Percentiles rank a stretch among this genome's conserved stretches.
Evolutionary conservation across 2,888 invertebrate genomes (phyloP).

Genomic region (Phortica okadai): DNA sequence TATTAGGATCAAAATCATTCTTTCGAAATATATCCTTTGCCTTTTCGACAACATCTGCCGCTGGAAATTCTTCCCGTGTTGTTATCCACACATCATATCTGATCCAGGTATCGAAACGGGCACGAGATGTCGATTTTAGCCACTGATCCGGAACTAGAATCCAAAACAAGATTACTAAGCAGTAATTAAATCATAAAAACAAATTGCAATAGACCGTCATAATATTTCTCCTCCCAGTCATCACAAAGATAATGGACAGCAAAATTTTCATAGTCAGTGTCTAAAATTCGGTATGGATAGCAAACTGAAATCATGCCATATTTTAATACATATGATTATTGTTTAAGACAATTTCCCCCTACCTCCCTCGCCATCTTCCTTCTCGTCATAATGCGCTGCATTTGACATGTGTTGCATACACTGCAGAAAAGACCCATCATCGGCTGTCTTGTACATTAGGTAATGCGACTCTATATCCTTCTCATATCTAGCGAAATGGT

Average conservation of each 20-base stretch:
- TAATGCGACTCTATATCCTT: background rate
- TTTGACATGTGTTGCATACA: background rate
- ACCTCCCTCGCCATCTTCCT: no score
- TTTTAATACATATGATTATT: no score
- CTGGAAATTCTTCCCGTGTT: background rate
- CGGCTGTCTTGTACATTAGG: background rate
- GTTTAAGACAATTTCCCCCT: no score
- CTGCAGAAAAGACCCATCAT: background rate
- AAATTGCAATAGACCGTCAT: background rate
- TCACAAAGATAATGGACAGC: constrained; percentile 2
- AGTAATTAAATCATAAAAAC: background rate
- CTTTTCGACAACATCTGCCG: background rate
- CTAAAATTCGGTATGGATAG: background rate
- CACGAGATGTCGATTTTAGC: background rate
- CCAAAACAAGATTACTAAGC: background rate
- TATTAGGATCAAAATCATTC: background rate
- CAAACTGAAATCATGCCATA: background rate
- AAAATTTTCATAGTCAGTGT: background rate
- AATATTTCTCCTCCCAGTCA: background rate
- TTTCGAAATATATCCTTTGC: background rate
- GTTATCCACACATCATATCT: constrained; percentile 3
- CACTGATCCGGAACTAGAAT: background rate
- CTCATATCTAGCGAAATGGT: background rate
- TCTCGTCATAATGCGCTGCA: background rate
- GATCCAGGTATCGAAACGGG: background rate